Percentiles rank a stretch among this genome's conserved stretches.
Evolutionary conservation across 2,797 vertebrate genomes (phyloP).

Genomic region (Acrocephalus scirpaceus): DNA sequence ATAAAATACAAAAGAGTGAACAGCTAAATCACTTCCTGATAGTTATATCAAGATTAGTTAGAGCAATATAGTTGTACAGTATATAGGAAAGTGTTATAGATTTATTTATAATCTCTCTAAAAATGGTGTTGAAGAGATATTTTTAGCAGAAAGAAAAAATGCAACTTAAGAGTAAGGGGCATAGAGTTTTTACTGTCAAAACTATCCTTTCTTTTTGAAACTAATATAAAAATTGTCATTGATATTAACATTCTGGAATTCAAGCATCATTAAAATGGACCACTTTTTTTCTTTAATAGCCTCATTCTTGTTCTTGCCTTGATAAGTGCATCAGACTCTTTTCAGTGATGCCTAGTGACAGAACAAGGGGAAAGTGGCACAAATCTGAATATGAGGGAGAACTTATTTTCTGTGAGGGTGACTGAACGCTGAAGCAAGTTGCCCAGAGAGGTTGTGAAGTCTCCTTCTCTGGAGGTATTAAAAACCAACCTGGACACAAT

Average conservation of each 20-base stretch:
- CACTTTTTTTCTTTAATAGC: neutral
- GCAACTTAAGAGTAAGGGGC: neutral
- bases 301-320: neutral
- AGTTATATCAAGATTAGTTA: slow-evolving; percentile 37
- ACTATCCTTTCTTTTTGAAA: neutral
- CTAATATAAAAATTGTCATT: neutral
- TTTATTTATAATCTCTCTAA: slow-evolving; percentile 13
- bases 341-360: neutral
- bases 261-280: neutral
- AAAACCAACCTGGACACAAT: neutral
- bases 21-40: slow-evolving; percentile 23
- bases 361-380: neutral
- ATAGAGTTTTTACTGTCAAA: neutral
- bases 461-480: neutral
- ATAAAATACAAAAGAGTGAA: slow-evolving; percentile 46
- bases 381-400: neutral
- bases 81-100: neutral
- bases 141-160: neutral
- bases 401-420: neutral
- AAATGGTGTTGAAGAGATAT: neutral
- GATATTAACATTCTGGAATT: neutral
- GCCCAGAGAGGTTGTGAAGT: neutral
- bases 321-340: neutral
- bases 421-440: neutral
- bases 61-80: neutral